A percentile compares a stretch with the other conserved stretches of the same genome.
These are phyloP conservation scores for Anguilla obscura DNA, from an alignment of 2,797 vertebrate genomes.

Conservation along the genomic window DNA sequence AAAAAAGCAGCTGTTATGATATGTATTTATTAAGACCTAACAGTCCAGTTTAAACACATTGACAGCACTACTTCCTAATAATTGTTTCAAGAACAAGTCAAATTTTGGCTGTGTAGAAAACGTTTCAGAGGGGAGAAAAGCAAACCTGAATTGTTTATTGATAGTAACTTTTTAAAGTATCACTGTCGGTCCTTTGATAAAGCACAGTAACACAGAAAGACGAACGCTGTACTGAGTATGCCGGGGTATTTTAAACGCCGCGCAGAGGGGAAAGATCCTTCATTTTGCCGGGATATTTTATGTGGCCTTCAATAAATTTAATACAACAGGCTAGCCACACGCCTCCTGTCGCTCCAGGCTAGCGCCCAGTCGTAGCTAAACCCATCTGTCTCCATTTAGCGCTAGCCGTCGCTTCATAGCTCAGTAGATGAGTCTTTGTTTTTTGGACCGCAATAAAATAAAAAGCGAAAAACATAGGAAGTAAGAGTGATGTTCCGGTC, in stretches of 20 bases:
- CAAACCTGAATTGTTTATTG: background rate
- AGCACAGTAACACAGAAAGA: background rate
- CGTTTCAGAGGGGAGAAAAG: background rate
- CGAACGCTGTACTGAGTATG: background rate
- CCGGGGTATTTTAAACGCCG: background rate
- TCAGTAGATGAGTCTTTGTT: slow-evolving; percentile 15
- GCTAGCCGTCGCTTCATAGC: slow-evolving; percentile 31
- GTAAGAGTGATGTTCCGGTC: slow-evolving; percentile 9
- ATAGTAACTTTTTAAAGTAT: background rate
- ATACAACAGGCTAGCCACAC: slow-evolving; percentile 8
- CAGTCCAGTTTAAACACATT: background rate
- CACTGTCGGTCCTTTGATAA: background rate
- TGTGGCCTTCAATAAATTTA: slow-evolving; percentile 33
- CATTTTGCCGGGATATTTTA: slow-evolving; percentile 25
- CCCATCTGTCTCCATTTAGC: slow-evolving; percentile 37
- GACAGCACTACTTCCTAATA: background rate
- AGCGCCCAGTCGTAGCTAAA: slow-evolving; percentile 1
- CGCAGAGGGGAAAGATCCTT: background rate
- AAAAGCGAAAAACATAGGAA: slow-evolving; percentile 16
- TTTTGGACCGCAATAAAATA: slow-evolving; percentile 21
- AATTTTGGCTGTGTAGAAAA: background rate
- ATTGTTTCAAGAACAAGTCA: background rate
- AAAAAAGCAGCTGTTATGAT: background rate
- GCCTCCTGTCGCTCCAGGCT: slow-evolving; percentile 32
- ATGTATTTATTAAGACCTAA: background rate